Percentiles rank a stretch among this genome's conserved stretches.
phyloP scores from a whole-genome alignment of 2,113 vertebrate genomes.

The Neolamprologus brichardi region DNA sequence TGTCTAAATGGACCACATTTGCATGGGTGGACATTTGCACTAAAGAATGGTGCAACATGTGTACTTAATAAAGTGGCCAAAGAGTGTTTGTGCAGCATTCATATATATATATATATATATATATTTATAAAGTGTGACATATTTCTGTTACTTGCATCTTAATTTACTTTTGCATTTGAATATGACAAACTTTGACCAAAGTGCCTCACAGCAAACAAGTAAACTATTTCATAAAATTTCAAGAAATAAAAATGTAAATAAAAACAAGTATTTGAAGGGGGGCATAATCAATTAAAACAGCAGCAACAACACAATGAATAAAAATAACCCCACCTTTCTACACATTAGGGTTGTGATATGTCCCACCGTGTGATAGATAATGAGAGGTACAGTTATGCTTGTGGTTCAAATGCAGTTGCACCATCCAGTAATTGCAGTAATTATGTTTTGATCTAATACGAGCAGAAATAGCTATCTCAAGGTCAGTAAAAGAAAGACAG shows the following conservation, averaged over 20 bases:
- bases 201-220: background rate
- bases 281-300: background rate
- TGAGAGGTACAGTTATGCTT: background rate
- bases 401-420: background rate
- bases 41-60: background rate
- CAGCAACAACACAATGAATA: background rate
- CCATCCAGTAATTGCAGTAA: background rate
- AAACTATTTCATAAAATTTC: background rate
- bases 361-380: background rate
- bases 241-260: background rate
- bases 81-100: background rate
- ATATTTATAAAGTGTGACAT: background rate
- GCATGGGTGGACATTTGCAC: background rate
- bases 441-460: background rate
- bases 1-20: background rate
- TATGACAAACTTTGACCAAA: background rate
- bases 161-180: background rate
- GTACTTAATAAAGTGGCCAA: background rate
- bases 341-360: rapidly evolving
- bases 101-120: background rate
- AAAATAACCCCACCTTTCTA: background rate
- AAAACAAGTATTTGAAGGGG: background rate
- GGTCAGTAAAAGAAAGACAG: background rate
- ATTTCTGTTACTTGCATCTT: background rate
- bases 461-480: background rate